These are phyloP conservation scores for Calcarius ornatus DNA, from an alignment of 2,113 vertebrate species.

Conservation along the genomic window DNA sequence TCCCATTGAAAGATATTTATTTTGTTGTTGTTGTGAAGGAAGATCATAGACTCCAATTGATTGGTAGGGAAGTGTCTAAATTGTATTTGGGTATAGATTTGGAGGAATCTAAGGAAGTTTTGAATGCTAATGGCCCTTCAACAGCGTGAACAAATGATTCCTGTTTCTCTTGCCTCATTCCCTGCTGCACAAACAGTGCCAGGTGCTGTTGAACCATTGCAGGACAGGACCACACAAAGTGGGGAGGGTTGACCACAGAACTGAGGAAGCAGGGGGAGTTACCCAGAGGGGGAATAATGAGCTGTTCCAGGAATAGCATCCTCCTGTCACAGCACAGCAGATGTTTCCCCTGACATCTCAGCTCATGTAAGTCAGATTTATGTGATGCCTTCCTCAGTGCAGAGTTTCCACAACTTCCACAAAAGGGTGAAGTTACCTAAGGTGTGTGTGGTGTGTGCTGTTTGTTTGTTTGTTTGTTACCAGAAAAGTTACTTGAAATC, in stretches of 20 bases:
- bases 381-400: background rate
- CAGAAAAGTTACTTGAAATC: background rate
- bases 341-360: background rate
- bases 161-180: background rate
- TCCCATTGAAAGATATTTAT: background rate
- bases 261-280: background rate
- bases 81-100: background rate
- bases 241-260: background rate
- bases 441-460: accelerated
- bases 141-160: background rate
- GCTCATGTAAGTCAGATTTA: background rate
- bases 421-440: background rate
- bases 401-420: background rate
- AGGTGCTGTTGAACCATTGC: background rate
- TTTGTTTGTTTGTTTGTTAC: background rate
- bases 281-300: background rate
- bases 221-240: background rate
- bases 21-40: background rate
- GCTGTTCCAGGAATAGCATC: background rate
- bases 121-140: background rate
- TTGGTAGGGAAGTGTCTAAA: background rate
- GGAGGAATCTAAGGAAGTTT: background rate
- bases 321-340: background rate
- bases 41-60: background rate
- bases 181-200: background rate